Conservation (phyloP, 1,140 invertebrate species). For the Drosophila parabipectinata region DNA sequence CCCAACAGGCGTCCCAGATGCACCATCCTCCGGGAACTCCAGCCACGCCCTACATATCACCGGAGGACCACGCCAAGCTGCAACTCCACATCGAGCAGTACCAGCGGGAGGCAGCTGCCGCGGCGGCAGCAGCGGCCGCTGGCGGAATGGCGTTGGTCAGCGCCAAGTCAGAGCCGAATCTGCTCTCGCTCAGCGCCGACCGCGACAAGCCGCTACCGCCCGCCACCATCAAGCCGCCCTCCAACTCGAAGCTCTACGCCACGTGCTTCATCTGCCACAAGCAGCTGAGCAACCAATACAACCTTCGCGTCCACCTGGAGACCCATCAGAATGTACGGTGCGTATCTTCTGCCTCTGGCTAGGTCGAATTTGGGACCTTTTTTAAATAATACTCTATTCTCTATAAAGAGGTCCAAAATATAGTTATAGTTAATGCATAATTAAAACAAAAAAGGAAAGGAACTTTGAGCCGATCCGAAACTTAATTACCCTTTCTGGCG, state of each 20-base stretch:
- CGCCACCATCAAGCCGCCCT: constrained; percentile 71
- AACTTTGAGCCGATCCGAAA: too few species aligned
- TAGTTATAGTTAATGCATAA: too few species aligned
- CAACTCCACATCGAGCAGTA: constrained; percentile 80
- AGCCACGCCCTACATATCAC: constrained; percentile 62
- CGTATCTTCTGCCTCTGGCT: constrained; percentile 10
- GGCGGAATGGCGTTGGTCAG: constrained; percentile 56
- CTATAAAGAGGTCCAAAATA: too few species aligned
- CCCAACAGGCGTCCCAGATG: constrained; percentile 60
- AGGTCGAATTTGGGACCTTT: too few species aligned
- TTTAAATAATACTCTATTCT: too few species aligned
- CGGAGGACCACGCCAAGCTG: constrained; percentile 77
- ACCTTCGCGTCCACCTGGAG: constrained; percentile 94
- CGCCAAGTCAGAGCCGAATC: constrained; percentile 71
- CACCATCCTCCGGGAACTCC: constrained; percentile 21
- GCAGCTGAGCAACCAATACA: constrained; percentile 95
- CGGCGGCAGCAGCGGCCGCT: constrained; percentile 47
- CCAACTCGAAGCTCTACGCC: constrained; percentile 85
- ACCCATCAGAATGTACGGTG: constrained; percentile 93
- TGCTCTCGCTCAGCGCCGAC: constrained; percentile 55
- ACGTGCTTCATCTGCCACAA: constrained; percentile 94
- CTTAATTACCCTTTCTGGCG: too few species aligned
- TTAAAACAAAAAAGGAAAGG: too few species aligned
- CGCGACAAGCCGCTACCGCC: constrained; percentile 48
- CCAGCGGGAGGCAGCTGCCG: constrained; percentile 64